Conservation (phyloP, 2,888 invertebrate species). For the Conchocele bisecta region DNA sequence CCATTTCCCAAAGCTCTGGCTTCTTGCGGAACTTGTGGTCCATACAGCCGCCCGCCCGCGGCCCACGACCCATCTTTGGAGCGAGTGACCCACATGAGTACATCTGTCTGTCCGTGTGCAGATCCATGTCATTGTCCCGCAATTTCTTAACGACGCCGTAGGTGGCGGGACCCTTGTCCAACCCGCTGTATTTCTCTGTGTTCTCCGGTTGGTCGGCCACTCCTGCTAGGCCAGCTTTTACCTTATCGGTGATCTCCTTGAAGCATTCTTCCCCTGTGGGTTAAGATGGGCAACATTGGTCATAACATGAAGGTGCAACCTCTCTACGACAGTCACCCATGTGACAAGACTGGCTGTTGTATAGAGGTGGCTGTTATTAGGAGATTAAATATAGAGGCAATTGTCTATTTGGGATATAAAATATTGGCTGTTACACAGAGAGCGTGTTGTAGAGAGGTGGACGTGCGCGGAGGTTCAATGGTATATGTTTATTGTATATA, state of each 20-base stretch:
- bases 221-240: constrained; percentile 82
- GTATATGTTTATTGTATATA: not conserved
- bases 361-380: too few species aligned
- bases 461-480: too few species aligned
- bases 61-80: constrained; percentile 84
- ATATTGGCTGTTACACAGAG: too few species aligned
- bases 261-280: constrained; percentile 79
- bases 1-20: constrained; percentile 85
- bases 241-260: constrained; percentile 79
- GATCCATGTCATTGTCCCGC: constrained; percentile 84
- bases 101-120: constrained; percentile 84
- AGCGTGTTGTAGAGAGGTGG: too few species aligned
- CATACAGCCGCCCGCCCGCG: constrained; percentile 82
- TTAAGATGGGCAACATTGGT: not conserved
- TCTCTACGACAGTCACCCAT: too few species aligned
- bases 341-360: too few species aligned
- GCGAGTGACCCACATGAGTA: constrained; percentile 85
- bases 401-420: too few species aligned
- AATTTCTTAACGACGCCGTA: constrained; percentile 84
- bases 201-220: constrained; percentile 83
- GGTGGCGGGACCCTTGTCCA: constrained; percentile 82
- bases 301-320: constrained; percentile 6
- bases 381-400: too few species aligned
- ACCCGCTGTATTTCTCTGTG: constrained; percentile 80
- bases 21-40: constrained; percentile 83